Percentiles rank a stretch among this genome's conserved stretches.
Conservation (phyloP, 1,140 invertebrate genomes). For the Brachionus asplanchnoidis region DNA sequence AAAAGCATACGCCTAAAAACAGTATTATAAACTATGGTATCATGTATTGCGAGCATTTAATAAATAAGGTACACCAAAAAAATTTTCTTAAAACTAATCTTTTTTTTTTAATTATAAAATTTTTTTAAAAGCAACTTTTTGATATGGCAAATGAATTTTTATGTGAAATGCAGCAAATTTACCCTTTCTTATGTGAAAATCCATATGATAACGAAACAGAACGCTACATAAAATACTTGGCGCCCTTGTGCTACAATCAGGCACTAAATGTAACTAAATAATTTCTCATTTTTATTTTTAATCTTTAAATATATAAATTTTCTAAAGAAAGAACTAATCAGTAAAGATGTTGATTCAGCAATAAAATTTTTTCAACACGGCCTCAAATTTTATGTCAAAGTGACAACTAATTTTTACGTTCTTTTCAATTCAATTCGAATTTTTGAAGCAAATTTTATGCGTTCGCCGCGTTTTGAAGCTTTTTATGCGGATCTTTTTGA, state of each 20-base stretch:
- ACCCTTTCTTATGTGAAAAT: constrained; percentile 19
- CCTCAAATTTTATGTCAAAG: constrained; percentile 34
- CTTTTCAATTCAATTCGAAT: constrained; percentile 33
- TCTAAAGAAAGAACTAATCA: constrained; percentile 16
- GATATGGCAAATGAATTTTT: not conserved
- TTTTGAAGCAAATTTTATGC: constrained; percentile 9
- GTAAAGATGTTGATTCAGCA: not conserved
- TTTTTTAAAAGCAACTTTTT: constrained; percentile 1
- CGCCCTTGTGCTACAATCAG: constrained; percentile 20
- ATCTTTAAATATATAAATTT: not conserved
- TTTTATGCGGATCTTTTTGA: constrained; percentile 19
- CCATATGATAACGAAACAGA: constrained; percentile 12
- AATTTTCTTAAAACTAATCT: not conserved
- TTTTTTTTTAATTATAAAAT: not conserved
- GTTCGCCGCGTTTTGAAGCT: not conserved
- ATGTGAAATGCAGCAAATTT: not conserved
- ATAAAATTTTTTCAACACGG: constrained; percentile 20
- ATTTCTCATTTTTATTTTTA: not conserved
- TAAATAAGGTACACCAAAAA: not conserved
- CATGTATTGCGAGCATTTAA: not conserved
- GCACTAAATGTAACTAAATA: constrained; percentile 20
- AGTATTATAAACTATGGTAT: constrained; percentile 21
- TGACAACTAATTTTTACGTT: not conserved
- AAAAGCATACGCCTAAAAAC: constrained; percentile 21
- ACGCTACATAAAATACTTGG: constrained; percentile 24